Percentiles rank a stretch among this genome's conserved stretches.
These are phyloP conservation scores for Pterocles orientalis DNA, from an alignment of 2,113 vertebrate species.

Conservation along the genomic window DNA sequence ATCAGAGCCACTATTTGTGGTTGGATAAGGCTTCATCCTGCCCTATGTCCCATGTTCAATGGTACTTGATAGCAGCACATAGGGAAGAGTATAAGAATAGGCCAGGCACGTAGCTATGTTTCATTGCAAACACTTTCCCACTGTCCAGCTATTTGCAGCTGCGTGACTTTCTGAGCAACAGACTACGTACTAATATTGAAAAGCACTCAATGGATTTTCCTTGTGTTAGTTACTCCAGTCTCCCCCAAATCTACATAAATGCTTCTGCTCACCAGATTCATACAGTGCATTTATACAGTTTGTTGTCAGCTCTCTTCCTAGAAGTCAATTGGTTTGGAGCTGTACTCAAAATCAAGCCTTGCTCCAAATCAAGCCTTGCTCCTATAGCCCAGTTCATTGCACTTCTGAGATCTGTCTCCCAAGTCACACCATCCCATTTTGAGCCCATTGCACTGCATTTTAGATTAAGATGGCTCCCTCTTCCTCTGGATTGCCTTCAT, in stretches of 20 bases:
- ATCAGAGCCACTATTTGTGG: not conserved
- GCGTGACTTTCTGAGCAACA: not conserved
- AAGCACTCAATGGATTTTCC: not conserved
- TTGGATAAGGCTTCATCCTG: not conserved
- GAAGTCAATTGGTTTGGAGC: accelerated
- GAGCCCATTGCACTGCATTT: not conserved
- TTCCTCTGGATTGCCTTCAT: not conserved
- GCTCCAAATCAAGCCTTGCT: not conserved
- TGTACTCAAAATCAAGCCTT: not conserved
- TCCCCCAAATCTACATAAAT: not conserved
- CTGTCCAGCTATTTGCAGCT: not conserved
- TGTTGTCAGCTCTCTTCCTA: not conserved
- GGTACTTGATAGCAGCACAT: not conserved
- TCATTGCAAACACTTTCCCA: not conserved
- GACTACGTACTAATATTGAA: not conserved
- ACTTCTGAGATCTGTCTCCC: not conserved
- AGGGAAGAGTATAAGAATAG: not conserved
- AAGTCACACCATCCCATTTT: not conserved
- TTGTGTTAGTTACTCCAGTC: not conserved
- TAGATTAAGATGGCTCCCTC: not conserved
- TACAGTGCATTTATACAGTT: not conserved
- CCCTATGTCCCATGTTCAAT: not conserved
- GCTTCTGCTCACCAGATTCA: not conserved
- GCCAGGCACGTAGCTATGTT: not conserved
- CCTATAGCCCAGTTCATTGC: not conserved